A percentile compares a stretch with the other conserved stretches of the same genome.
Conservation (phyloP, 2,888 invertebrate species). For the Chrysina gloriosa region DNA sequence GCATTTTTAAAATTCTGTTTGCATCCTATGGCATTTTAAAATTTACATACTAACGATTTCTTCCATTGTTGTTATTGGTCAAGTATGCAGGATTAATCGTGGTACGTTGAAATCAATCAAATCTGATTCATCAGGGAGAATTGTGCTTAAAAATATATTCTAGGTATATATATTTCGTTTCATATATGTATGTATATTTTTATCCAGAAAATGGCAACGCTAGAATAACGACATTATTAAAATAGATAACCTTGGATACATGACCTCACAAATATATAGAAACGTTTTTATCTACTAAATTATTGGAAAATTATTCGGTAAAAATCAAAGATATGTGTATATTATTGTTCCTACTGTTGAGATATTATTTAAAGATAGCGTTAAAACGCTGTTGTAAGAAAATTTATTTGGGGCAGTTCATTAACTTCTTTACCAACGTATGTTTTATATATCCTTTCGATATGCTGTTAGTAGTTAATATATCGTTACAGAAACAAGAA, state of each 20-base stretch:
- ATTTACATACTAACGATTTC: conserved; percentile 55
- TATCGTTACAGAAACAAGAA: background rate
- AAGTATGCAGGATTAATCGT: conserved; percentile 36
- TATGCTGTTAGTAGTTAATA: background rate
- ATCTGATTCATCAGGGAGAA: background rate
- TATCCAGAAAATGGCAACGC: background rate
- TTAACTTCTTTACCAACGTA: background rate
- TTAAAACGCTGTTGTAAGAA: background rate
- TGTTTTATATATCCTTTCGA: background rate
- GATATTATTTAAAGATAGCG: background rate
- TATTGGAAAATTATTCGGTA: conserved; percentile 1
- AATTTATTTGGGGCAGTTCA: background rate
- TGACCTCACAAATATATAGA: conserved; percentile 19
- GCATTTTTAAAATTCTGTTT: conserved; percentile 52
- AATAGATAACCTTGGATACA: conserved; percentile 29
- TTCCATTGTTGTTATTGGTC: conserved; percentile 34
- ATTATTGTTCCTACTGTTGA: conserved; percentile 23
- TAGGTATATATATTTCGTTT: background rate
- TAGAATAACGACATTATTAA: background rate
- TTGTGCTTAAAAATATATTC: background rate
- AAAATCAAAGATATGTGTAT: conserved; percentile 28
- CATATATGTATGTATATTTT: background rate
- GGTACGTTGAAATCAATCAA: background rate
- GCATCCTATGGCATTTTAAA: conserved; percentile 44
- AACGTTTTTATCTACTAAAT: background rate